These are phyloP conservation scores for Lasioglossum baleicum DNA, from an alignment of 1,140 invertebrate genomes.

Conservation along the genomic window DNA sequence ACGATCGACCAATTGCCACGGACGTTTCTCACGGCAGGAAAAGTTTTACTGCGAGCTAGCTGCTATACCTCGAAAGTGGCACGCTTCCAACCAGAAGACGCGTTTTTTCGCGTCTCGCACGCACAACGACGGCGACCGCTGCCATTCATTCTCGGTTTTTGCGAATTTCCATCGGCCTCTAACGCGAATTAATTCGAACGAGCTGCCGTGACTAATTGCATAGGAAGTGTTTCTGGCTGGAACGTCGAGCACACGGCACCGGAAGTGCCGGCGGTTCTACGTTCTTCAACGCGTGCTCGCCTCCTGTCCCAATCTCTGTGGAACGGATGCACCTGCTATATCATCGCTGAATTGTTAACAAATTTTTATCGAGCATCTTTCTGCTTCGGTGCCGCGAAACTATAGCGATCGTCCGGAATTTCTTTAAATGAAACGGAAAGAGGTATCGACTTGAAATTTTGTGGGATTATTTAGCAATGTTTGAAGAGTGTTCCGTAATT, in stretches of 20 bases:
- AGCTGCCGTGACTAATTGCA: not conserved
- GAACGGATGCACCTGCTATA: no score
- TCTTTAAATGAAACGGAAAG: no score
- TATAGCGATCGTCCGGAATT: no score
- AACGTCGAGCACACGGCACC: not conserved
- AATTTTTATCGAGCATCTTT: no score
- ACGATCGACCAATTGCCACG: not conserved
- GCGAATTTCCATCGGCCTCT: not conserved
- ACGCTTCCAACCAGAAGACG: not conserved
- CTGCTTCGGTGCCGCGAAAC: no score
- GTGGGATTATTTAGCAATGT: no score
- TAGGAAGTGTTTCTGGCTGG: not conserved
- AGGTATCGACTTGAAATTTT: no score
- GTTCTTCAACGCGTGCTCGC: no score
- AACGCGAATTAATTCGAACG: slow-evolving; percentile 1
- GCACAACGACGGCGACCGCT: not conserved
- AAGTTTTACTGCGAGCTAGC: not conserved
- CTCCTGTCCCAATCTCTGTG: no score
- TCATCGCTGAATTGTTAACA: no score
- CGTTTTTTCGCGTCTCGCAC: not conserved
- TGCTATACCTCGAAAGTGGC: not conserved
- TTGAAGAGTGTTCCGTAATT: no score
- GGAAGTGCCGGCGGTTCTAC: not conserved
- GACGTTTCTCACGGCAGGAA: not conserved
- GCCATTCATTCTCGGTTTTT: not conserved